Conservation (phyloP, 2,113 vertebrate genomes). For the Rhegmatorhina hoffmannsi region DNA sequence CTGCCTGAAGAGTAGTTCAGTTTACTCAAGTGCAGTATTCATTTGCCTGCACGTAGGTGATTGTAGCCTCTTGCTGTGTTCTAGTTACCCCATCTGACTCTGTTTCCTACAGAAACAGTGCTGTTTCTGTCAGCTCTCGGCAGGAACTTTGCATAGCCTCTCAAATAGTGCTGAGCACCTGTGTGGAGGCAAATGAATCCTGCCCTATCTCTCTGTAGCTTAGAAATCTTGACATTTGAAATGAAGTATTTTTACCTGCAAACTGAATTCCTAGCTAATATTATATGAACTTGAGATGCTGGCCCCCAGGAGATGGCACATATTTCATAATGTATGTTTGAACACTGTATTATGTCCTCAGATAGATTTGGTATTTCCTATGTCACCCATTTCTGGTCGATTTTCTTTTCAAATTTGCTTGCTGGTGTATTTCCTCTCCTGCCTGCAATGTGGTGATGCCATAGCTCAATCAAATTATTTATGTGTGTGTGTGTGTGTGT, state of each 20-base stretch:
- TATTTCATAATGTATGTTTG: neutral
- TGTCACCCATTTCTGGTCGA: neutral
- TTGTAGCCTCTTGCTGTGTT: neutral
- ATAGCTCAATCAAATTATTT: neutral
- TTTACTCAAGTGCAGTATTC: neutral
- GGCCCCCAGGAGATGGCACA: neutral
- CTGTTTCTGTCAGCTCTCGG: neutral
- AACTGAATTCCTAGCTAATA: neutral
- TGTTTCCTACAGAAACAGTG: neutral
- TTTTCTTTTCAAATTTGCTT: neutral
- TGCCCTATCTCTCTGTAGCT: neutral
- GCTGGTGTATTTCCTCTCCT: neutral
- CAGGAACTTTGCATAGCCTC: neutral
- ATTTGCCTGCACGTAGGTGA: neutral
- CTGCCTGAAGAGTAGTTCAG: neutral
- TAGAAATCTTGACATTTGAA: neutral
- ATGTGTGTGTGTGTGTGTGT: neutral
- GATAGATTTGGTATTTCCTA: neutral
- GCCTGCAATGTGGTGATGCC: neutral
- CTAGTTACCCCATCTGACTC: neutral
- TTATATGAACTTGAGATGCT: neutral
- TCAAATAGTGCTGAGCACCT: accelerated
- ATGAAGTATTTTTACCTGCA: neutral
- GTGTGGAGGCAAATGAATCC: neutral
- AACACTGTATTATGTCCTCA: neutral